These are phyloP conservation scores for Sarcophaga bullata DNA, from an alignment of 1,140 invertebrate species.

Conservation along the genomic window DNA sequence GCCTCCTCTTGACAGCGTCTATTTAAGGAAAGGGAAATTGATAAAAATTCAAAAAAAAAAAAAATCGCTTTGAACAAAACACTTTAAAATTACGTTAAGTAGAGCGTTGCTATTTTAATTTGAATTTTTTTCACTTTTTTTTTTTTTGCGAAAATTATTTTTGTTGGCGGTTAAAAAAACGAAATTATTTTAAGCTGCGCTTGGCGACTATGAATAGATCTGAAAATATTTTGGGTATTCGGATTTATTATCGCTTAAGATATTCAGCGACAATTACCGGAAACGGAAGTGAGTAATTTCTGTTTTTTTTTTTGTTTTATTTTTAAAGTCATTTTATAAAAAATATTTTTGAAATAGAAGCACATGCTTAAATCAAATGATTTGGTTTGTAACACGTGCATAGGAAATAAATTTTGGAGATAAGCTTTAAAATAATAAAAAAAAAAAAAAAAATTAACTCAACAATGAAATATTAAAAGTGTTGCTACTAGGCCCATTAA, in stretches of 20 bases:
- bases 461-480: no score
- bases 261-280: background rate
- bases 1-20: background rate
- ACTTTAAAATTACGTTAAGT: background rate
- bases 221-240: background rate
- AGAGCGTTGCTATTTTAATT: constrained; percentile 14
- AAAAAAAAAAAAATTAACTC: no score
- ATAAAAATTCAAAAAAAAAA: background rate
- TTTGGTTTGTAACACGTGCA: no score
- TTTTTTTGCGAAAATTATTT: background rate
- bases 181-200: background rate
- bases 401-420: no score
- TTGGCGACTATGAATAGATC: background rate
- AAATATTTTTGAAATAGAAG: no score
- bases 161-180: background rate
- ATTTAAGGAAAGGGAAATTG: constrained; percentile 14
- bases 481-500: no score
- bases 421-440: no score
- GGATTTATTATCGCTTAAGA: background rate
- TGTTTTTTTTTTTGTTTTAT: no score
- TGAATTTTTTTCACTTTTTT: background rate
- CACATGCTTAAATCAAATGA: no score
- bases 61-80: background rate
- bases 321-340: no score
- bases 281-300: background rate